Evolutionary conservation across 2,797 vertebrate genomes (phyloP), one percentile per base, ranked within the genome.

Genomic region (Momotus momota): DNA sequence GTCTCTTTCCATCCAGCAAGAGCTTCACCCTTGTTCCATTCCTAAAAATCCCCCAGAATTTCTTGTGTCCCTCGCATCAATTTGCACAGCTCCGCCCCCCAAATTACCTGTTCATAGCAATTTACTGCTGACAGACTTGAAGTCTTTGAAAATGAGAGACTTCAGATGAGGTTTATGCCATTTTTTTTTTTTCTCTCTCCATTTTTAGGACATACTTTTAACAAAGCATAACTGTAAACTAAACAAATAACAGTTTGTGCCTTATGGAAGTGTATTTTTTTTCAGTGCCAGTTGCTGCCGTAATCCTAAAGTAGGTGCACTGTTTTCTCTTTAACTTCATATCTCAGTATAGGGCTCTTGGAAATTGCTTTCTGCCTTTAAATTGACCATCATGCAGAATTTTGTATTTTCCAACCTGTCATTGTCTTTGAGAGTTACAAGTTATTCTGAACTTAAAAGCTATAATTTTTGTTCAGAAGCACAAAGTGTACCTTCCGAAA

Each of bases 241-340:
- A 61, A 95, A 58, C 33, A 87, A 88, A 25, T 51, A 94, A 70
- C 38, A 90, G 78, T 88, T 90, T 94, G 46, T 81, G 43, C 46
- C 58, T 84, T 94, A 69, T 61, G 9, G 84, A 93, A 94, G 58
- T 46, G 78, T 90, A 17, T 43, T 22, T 60, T 81, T 81, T 70
- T 80, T 88, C 45, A 41, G 21, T 81, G 73, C 61, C 75, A 75
- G 74, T n/a, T 83, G 65, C 79, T 75, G n/a, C 52, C 27, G 15
- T 72, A 89, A 54, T 72, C 38, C 40, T 58, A 7, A 73, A 83
- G 33, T 18, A 88, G 54, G 61, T 51, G 27, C 8, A 16, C 7
- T 80, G 18, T 31, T 13, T 12, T 52, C 31, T 43, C 78, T 82
- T 67, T 26, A 45, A 72, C 45, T 89, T 93, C 58, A 2, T 83